Base-by-base conservation (phyloP, 2,113 vertebrate species). In the Epinephelus fuscoguttatus region DNA sequence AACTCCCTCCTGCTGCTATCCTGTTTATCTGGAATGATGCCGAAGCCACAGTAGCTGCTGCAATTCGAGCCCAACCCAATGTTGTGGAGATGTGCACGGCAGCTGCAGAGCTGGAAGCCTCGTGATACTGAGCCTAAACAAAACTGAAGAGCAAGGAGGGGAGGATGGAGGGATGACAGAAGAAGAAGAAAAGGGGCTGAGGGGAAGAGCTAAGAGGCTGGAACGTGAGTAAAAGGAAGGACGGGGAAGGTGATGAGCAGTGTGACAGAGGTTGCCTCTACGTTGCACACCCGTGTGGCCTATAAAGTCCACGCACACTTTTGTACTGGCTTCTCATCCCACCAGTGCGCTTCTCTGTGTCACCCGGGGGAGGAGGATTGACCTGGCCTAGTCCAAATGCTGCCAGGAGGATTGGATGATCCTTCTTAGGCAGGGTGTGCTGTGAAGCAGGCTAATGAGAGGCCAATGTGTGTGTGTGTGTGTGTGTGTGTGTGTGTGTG, bases 401-500 rank as follows among this genome's bases (percentile, higher is more conserved):
- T 91, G 90, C 89, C 88, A 88, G 88, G 89, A 88, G 89, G 88
- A 86, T 78, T 88, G 86, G 92, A 93, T 92, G 93, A 92, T 92
- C 91, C 91, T 89, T 89, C 90, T 92, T 92, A 92, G 85, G 62
- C 70, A 72, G 66, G 76, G 84, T 87, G 90, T 88, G 90, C 80
- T 92, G 90, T 83, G 93, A 90, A 90, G 90, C 92, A 94, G 93
- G 92, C 92, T 94, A 94, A 94, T 94, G 90, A 92, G 86, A 71
- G 79, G 80, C 82, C 76, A 45, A 4, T 40, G 69, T 78, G 72
- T 73, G 42, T 30, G 33, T 57, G 64, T 56, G 79, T 60, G 27
- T 27, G 27, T 27, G 59, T 70, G 64, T 80, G 82, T 70, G 75
- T 86, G 64, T 81, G 23, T 75, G 66, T 80, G 76, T 69, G 78